Base-by-base conservation (phyloP, 2,113 vertebrate genomes). In the Thomomys bottae region DNA sequence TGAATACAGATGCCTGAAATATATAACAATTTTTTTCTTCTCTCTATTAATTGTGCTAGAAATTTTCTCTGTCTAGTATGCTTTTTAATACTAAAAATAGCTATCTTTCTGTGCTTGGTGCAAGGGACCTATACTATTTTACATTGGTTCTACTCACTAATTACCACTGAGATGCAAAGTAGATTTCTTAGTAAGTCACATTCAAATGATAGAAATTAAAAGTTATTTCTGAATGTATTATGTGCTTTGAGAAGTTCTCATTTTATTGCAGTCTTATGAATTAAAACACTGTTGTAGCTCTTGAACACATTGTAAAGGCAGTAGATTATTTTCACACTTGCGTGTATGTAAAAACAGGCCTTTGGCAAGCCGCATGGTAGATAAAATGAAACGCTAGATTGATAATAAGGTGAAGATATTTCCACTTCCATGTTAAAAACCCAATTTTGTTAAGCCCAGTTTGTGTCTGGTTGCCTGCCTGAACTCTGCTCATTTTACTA, bases 301-400 rank as follows among this genome's bases (percentile, higher is more conserved):
- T 96, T 96, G 95, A 97, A 94, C 95, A 97, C 98, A 97, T 82
- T 72, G 97, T 96, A 97, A 95, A 97, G 97, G 80, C 81, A 92
- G 97, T 97, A 97, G 96, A 92, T 98, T 97, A 97, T 95, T 98
- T 97, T 97, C 96, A 98, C 93, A 97, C 96, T 96, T 96, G 95
- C 97, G 85, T 96, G 78, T 90, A 95, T 95, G 95, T 96, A 96
- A 96, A 97, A 98, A 92, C 17, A 79, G 88, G 81, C 82, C 93
- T 92, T 93, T 97, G 94, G 76, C 84, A 71, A 93, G 66, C 71
- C 40, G 75, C 67, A 70, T 94, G 71, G 79, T 61, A 96, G 94
- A 92, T 92, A 64, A 32, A 88, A 95, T 83, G 81, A 91, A 83
- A 89, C 89, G 89, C 76, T 36, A 66, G 0, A 0, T 1, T 71